Evolutionary conservation across 1,140 invertebrate species (phyloP), one percentile per base, ranked within the genome.

Genomic region (Drusus annulatus): DNA sequence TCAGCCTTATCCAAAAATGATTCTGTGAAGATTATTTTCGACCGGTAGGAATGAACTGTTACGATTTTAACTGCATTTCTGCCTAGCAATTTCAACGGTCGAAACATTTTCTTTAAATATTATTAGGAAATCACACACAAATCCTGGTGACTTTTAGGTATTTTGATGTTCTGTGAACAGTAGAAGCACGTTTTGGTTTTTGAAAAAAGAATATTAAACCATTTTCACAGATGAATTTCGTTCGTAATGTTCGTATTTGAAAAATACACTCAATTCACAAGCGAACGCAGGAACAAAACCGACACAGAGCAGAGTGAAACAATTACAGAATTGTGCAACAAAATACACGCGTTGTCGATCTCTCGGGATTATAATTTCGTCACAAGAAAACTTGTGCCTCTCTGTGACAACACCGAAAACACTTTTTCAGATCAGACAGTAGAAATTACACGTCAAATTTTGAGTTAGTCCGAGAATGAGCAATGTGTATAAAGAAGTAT

Each of bases 1-100:
- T 84, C 69, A 5, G 82, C 79, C 78, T 84, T 76, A 58, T 82
- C 81, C 73, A 82, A 71, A 60, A 79, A 76, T 7, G 81, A 79
- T 51, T 82, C 81, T 0, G 74, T 6, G 60, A 71, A 82, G 17
- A 82, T 69, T 15, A 80, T 71, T 68, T 82, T 82, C 17, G 81
- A 76, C 25, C 78, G 45, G 28, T 52, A 51, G n/a, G 76, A 51
- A 36, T 36, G 63, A 16, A 76, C 23, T 45, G 56, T 50, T 31
- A 56, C 25, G 50, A 69, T 78, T 78, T 78, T 69, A 21, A 58
- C 23, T 28, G 76, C 76, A 78, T 78, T 78, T 71, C 28, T 78
- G 62, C 69, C 65, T 6, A 81, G 36, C 15, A 80, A 31, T 50
- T 63, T 65, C 69, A 76, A 62, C 23, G 81, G 77, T 15, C 81